A percentile compares a stretch with the other conserved stretches of the same genome.
phyloP scores from a whole-genome alignment of 1,140 invertebrate genomes.

The Hypsibius dujardini region DNA sequence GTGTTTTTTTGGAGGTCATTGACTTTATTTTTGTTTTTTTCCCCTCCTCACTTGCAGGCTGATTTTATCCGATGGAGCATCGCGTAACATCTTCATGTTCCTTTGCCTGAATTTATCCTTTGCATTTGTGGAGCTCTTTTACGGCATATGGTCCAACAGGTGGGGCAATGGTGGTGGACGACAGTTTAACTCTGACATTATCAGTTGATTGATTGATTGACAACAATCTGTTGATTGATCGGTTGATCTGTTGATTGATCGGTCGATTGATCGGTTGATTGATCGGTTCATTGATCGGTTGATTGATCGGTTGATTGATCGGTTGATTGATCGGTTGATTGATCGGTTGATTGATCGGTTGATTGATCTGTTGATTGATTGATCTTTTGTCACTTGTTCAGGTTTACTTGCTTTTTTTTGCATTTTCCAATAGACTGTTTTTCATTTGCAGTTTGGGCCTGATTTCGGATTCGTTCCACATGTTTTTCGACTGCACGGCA shows the following conservation, averaged over 20 bases:
- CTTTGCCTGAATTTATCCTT: slow-evolving; percentile 78
- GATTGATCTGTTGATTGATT: no score
- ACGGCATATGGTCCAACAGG: slow-evolving; percentile 90
- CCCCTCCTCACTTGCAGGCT: slow-evolving; percentile 41
- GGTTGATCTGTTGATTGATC: no score
- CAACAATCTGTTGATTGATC: no score
- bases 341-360: no score
- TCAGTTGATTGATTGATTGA: no score
- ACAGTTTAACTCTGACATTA: no score
- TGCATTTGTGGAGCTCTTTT: slow-evolving; percentile 84
- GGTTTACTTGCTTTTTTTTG: no score
- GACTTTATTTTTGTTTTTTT: slow-evolving; percentile 20
- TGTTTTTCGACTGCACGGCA: slow-evolving; percentile 97
- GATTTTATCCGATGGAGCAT: slow-evolving; percentile 77
- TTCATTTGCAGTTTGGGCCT: slow-evolving; percentile 43
- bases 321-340: no score
- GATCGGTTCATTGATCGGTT: no score
- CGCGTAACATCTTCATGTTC: slow-evolving; percentile 84
- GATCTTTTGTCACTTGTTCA: no score
- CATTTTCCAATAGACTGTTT: background rate
- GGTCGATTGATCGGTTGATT: no score
- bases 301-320: no score
- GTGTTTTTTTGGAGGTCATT: background rate
- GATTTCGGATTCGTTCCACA: slow-evolving; percentile 95
- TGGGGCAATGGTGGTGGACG: slow-evolving; percentile 15